These are phyloP conservation scores for Lasioglossum zephyrum DNA, from an alignment of 2,888 invertebrate genomes.

Conservation along the genomic window DNA sequence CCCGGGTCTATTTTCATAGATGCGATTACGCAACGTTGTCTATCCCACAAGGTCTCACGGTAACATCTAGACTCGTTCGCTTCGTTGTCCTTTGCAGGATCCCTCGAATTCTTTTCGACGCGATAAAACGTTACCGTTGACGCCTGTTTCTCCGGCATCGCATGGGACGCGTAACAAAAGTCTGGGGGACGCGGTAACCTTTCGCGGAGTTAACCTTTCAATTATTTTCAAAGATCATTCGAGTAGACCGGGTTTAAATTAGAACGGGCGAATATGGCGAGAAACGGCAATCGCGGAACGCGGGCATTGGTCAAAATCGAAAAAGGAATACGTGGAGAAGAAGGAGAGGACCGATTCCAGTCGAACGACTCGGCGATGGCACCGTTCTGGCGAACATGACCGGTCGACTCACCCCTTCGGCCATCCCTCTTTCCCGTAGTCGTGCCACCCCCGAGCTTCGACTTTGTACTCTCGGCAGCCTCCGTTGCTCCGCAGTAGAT, in stretches of 20 bases:
- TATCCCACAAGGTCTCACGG: no score
- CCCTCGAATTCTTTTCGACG: not conserved
- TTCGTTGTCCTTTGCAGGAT: not conserved
- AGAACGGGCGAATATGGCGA: not conserved
- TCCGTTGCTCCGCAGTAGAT: slow-evolving; percentile 78
- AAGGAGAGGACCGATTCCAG: slow-evolving; percentile 5
- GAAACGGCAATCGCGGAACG: not conserved
- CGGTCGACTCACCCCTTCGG: slow-evolving; percentile 40
- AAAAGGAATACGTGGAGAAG: not conserved
- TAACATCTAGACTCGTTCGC: no score
- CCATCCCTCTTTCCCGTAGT: slow-evolving; percentile 49
- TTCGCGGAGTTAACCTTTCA: not conserved
- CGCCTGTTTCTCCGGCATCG: not conserved
- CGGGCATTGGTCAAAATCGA: not conserved
- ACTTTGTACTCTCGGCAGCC: slow-evolving; percentile 66
- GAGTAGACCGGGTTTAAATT: not conserved
- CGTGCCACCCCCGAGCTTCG: slow-evolving; percentile 63
- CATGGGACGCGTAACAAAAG: not conserved
- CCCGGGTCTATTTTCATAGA: not conserved
- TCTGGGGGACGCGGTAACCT: not conserved
- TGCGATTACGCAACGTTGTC: not conserved
- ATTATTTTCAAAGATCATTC: not conserved
- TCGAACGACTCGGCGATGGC: slow-evolving; percentile 30
- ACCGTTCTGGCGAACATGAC: slow-evolving; percentile 37
- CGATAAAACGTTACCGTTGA: not conserved